Evolutionary conservation across 2,888 invertebrate genomes (phyloP).

Genomic region (Oligia fasciuncula): DNA sequence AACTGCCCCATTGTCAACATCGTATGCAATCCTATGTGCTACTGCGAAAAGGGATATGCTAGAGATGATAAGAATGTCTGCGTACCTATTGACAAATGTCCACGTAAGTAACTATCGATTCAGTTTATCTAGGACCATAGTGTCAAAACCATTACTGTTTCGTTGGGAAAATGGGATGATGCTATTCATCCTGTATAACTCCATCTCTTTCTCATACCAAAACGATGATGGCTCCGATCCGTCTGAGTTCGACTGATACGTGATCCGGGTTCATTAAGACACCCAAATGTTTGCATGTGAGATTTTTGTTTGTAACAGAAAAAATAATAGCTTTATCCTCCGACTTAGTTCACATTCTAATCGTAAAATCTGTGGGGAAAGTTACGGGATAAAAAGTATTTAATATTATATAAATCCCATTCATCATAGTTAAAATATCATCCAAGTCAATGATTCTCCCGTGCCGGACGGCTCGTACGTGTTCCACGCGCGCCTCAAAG

Average conservation of each 20-base stretch:
- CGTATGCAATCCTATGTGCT: conserved; percentile 71
- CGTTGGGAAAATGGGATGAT: background rate
- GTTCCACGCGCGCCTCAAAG: too few relatives aligned
- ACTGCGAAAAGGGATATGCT: conserved; percentile 74
- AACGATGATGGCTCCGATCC: background rate
- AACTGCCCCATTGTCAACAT: conserved; percentile 71
- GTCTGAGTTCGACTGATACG: background rate
- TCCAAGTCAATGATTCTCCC: background rate
- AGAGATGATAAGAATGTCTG: conserved; percentile 60
- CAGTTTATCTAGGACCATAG: background rate
- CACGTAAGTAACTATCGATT: conserved; percentile 20
- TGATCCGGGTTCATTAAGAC: background rate
- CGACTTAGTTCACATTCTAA: background rate
- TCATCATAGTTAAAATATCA: background rate
- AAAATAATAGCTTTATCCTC: background rate
- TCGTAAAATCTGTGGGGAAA: background rate
- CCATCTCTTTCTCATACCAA: background rate
- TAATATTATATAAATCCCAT: background rate
- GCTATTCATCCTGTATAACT: background rate
- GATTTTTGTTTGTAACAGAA: background rate
- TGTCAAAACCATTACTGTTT: background rate
- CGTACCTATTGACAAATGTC: conserved; percentile 33
- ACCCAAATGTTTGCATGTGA: background rate
- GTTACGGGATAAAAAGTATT: background rate
- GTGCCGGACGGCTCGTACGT: too few relatives aligned